Base-by-base conservation (phyloP, 2,888 invertebrate genomes). In the Tipula unca region DNA sequence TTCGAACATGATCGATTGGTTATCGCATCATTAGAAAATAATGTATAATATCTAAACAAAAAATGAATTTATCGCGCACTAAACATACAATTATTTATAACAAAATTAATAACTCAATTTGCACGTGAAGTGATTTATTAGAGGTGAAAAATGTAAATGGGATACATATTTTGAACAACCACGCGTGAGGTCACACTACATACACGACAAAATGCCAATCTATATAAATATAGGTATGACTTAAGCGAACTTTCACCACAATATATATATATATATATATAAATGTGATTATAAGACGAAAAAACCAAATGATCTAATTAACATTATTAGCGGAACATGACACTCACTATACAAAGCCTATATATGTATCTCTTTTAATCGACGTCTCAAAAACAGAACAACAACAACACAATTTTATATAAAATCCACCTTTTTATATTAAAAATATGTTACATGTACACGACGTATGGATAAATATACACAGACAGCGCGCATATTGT, bases 1-100 rank as follows among this genome's bases (percentile, higher is more conserved):
- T 69, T 69, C 69, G 69, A 69, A 69, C 69, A 69, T 69, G 69
- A 69, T 69, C 69, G 69, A 69, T 69, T 69, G 69, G 69, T 69
- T 69, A 69, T 69, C 69, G 69, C n/a, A n/a, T 69, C 69, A 69
- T 69, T 25, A 69, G 69, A 69, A 69, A 69, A 69, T 69, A 69
- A 69, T 25, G 3, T 25, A 6, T 32, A 69, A 69, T 69, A 69
- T 10, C n/a, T n/a, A n/a, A n/a, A n/a, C n/a, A n/a, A 25, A 25
- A 13, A 69, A 69, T 10, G 8, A 8, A 25, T 69, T 69, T 69
- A 69, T 69, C 69, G 69, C 69, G 69, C 25, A 25, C 10, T 69
- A 69, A 69, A 69, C 69, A 69, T 69, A 25, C 48, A n/a, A 48
- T 48, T 69, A 25, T 25, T 10, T 25, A 10, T 69, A 25, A 69